Conservation (phyloP, 2,888 invertebrate species). For the Idaea dimidiata region DNA sequence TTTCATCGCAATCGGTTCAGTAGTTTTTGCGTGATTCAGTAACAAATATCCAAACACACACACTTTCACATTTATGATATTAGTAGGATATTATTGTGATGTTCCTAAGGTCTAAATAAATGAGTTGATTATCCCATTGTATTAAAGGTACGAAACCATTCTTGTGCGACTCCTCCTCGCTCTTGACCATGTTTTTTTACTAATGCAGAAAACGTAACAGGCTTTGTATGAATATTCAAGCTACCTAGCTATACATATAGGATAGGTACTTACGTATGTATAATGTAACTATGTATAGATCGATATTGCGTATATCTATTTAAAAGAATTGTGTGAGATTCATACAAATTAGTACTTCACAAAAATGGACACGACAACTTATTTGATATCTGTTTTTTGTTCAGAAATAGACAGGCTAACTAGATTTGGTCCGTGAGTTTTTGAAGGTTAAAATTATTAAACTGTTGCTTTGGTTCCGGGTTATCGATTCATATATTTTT, state of each 20-base stretch:
- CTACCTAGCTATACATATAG: neutral
- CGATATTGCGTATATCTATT: neutral
- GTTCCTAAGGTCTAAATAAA: no score
- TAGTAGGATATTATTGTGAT: no score
- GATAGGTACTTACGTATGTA: neutral
- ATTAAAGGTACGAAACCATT: no score
- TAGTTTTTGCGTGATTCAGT: no score
- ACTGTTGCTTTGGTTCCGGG: neutral
- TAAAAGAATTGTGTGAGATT: neutral
- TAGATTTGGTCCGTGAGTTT: neutral
- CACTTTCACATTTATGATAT: no score
- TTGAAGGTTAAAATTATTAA: neutral
- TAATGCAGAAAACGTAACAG: neutral
- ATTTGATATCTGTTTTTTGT: neutral
- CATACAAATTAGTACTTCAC: neutral
- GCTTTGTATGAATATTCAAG: neutral
- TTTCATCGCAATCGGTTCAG: no score
- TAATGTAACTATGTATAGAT: neutral
- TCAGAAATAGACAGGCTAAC: neutral
- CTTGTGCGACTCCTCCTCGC: no score
- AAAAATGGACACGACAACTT: neutral
- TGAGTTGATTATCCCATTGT: no score
- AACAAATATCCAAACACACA: no score
- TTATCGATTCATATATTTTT: neutral
- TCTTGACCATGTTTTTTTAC: neutral